phyloP scores from a whole-genome alignment of 2,113 vertebrate genomes.

The Nothobranchius kuhntae region DNA sequence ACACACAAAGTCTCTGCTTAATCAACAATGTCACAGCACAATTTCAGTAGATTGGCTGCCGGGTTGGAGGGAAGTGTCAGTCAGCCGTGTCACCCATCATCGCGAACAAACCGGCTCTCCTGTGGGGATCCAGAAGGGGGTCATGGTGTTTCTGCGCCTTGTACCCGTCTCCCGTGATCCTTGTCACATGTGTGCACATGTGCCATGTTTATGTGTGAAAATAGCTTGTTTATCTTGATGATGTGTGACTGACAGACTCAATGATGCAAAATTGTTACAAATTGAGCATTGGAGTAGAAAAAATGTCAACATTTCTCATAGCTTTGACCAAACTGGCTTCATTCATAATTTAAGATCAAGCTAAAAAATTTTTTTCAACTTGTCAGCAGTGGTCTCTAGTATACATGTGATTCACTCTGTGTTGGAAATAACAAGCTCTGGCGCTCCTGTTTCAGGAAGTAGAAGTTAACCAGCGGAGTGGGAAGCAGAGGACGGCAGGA shows the following conservation, averaged over 20 bases:
- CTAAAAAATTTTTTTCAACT: no score
- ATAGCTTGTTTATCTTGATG: conserved; percentile 70
- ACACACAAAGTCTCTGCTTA: conserved; percentile 44
- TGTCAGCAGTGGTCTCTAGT: no score
- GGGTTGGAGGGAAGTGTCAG: conserved; percentile 63
- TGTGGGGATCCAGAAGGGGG: conserved; percentile 34
- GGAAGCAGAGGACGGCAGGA: no score
- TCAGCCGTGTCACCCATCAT: conserved; percentile 68
- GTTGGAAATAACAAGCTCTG: no score
- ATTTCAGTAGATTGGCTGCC: conserved; percentile 53
- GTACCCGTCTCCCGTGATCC: conserved; percentile 48
- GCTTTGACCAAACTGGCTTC: no score
- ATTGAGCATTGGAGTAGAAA: neutral
- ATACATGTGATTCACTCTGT: no score
- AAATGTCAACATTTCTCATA: neutral
- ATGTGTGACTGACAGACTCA: conserved; percentile 72
- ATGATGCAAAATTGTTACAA: conserved; percentile 6
- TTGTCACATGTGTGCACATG: conserved; percentile 18
- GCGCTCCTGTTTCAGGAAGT: no score
- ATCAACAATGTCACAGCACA: conserved; percentile 63
- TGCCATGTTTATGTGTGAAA: conserved; percentile 28
- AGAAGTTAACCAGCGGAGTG: no score
- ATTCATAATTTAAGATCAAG: no score
- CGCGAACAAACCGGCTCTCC: conserved; percentile 57
- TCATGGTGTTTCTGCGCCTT: conserved; percentile 22